Base-by-base conservation (phyloP, 2,113 vertebrate species). In the Poeciliopsis turrubarensis region DNA sequence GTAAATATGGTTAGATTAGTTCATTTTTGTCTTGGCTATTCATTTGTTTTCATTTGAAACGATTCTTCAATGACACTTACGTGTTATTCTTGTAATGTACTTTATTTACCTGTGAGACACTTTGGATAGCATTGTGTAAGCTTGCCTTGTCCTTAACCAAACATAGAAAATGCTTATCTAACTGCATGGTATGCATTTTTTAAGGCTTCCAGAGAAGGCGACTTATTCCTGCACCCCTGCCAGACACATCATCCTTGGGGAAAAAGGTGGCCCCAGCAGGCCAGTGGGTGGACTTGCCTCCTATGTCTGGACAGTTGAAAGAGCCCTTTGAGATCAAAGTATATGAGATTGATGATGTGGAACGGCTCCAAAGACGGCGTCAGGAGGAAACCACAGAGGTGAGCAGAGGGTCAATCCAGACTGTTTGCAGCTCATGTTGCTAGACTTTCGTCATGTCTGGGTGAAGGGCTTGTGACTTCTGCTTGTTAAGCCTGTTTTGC, bases 251-350 rank as follows among this genome's bases (percentile, higher is more conserved):
- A 2, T 96, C 97, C 63, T 86, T 97, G 82, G 96, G 96, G 91
- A 96, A 96, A 80, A 99, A 99, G 87, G 95, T 92, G 41, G 92
- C 92, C 51, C 87, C 96, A 44, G 92, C 97, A 0, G 97, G 96
- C 66, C 97, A 99, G 44, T 99, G 98, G 97, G 97, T 99, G 81
- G 98, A 97, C 93, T 92, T 99, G 72, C 98, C 97, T 60, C 97
- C 97, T 19, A 94, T 97, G 91, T 95, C 96, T 2, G 95, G 97
- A 85, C 93, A 96, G 22, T 87, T 97, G 78, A 99, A 98, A 92
- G 97, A 99, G 86, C 96, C 98, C 63, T 99, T 99, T 87, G 98
- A 99, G 94, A 99, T 99, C 89, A 99, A 99, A 92, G 98, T 99
- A 91, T 99, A 99, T 54, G 97, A 99, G 93, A 99, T 99, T 7